Percentiles rank a stretch among this genome's conserved stretches.
These are phyloP conservation scores for Platalea minor DNA, from an alignment of 2,797 vertebrate genomes.

Conservation along the genomic window DNA sequence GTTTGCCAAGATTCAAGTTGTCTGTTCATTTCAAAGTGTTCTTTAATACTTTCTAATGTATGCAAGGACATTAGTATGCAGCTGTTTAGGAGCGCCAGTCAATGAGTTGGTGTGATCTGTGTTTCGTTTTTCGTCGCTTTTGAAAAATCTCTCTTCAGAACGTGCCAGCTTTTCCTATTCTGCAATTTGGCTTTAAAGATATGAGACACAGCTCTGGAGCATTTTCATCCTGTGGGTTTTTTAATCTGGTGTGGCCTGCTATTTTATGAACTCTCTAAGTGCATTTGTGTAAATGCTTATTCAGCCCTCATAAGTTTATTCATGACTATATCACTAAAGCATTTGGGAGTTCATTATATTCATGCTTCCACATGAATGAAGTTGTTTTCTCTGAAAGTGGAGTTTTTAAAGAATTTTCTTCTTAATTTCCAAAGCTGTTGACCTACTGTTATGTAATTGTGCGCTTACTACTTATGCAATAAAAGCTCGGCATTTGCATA, in stretches of 20 bases:
- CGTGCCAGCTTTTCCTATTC: background rate
- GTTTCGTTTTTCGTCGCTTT: background rate
- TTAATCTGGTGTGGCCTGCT: background rate
- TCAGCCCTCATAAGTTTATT: slow-evolving; percentile 41
- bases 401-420: slow-evolving; percentile 17
- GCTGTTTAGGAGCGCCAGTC: background rate
- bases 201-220: background rate
- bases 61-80: background rate
- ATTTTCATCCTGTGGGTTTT: background rate
- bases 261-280: slow-evolving; percentile 17
- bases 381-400: slow-evolving; percentile 22
- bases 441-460: background rate
- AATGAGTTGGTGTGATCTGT: background rate
- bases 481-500: background rate
- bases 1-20: background rate
- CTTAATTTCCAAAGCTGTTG: slow-evolving; percentile 6
- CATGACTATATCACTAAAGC: slow-evolving; percentile 15
- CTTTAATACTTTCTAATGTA: background rate
- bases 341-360: slow-evolving; percentile 48
- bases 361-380: slow-evolving; percentile 32
- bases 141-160: background rate
- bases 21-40: background rate
- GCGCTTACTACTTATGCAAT: background rate
- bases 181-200: background rate
- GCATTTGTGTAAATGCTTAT: slow-evolving; percentile 49